Evolutionary conservation across 2,888 invertebrate genomes (phyloP).

Genomic region (Agapostemon virescens): DNA sequence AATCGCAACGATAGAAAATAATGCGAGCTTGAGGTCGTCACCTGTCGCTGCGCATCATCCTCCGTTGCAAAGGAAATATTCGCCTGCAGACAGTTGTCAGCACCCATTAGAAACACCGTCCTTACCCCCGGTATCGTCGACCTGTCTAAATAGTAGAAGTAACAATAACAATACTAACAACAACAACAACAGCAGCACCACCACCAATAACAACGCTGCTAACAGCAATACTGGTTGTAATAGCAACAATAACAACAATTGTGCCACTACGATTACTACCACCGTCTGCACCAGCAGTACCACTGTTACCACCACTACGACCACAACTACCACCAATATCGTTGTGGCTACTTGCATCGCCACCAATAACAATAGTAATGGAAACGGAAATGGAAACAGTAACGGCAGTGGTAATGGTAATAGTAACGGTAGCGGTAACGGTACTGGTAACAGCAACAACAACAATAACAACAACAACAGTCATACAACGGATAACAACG

Average conservation of each 20-base stretch:
- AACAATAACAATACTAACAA: slow-evolving; percentile 72
- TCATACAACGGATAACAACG: slow-evolving; percentile 72
- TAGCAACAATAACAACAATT: not conserved
- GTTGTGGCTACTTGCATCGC: slow-evolving; percentile 70
- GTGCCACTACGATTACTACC: not conserved
- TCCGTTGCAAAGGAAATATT: slow-evolving; percentile 87
- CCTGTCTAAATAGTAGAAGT: slow-evolving; percentile 83
- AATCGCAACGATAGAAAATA: slow-evolving; percentile 81
- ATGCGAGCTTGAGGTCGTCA: slow-evolving; percentile 81
- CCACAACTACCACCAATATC: slow-evolving; percentile 70
- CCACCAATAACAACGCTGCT: not conserved
- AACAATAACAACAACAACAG: slow-evolving; percentile 81
- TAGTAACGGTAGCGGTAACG: slow-evolving; percentile 75
- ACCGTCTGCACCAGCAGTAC: not conserved
- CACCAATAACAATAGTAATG: slow-evolving; percentile 73
- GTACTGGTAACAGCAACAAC: slow-evolving; percentile 76
- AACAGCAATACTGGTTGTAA: not conserved
- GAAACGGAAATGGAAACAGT: not conserved
- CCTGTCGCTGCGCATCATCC: slow-evolving; percentile 82
- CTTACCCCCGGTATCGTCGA: slow-evolving; percentile 83
- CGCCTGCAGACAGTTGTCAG: slow-evolving; percentile 80
- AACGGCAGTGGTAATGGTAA: slow-evolving; percentile 80
- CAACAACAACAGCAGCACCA: slow-evolving; percentile 59
- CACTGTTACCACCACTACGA: not conserved
- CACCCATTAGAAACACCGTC: slow-evolving; percentile 81